Evolutionary conservation across 2,888 invertebrate genomes (phyloP), one percentile per base, ranked within the genome.

Genomic region (Xestia c-nigrum): DNA sequence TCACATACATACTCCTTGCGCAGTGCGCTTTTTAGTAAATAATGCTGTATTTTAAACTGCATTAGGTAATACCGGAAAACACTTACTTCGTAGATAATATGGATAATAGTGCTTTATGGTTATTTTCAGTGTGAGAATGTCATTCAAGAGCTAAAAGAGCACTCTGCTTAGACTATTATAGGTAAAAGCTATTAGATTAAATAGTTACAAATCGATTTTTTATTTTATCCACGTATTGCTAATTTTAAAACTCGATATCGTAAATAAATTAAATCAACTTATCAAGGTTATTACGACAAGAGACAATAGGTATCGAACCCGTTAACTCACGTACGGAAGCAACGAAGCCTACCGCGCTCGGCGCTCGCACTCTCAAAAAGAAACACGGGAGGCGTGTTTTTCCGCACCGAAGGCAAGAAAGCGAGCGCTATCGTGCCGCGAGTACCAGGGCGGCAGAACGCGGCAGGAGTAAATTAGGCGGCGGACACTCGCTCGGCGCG

Each of bases 391-490:
- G 40, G 63, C 40, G 40, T 63, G 21, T 63, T 74, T 71, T 78
- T 78, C 74, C 74, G 74, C 66, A 81, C 43, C 66, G 67, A 82
- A 82, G 73, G 80, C 87, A 87, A 86, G 88, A 88, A 88, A 88
- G 86, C 78, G 88, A 82, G 86, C 78, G 87, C 80, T 83, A 78
- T 82, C 74, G 85, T 88, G 85, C 79, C 76, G 80, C 83, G 74
- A 65, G 81, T 91, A 93, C 93, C 88, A 93, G 93, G 92, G 86
- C 76, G 80, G 85, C 92, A 93, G 90, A 82, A 80, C 80, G 80
- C 74, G 83, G 86, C 90, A 92, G 91, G 90, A 94, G 94, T 94
- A 94, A 95, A 95, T 93, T 93, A 91, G 92, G 91, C 90, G 84
- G 88, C 90, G 90, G 92, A 90, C 91, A 91, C 89, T 86, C 86